phyloP scores from a whole-genome alignment of 2,797 vertebrate genomes.

The Esox lucius region DNA sequence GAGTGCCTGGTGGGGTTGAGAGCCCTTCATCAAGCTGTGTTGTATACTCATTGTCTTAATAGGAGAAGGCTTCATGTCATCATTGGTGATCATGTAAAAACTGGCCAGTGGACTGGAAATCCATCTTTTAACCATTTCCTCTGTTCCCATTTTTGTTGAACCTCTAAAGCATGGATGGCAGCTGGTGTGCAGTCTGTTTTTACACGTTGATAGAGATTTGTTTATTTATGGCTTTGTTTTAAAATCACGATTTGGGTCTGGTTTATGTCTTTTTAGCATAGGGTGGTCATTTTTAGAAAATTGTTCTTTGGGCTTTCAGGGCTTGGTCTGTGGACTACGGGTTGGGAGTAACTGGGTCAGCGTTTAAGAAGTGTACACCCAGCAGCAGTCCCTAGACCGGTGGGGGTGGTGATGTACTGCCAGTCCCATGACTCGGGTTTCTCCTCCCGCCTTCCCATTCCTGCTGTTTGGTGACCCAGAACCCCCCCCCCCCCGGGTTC shows the following conservation, averaged over 20 bases:
- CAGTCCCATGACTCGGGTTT: not conserved
- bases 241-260: not conserved
- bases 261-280: not conserved
- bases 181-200: not conserved
- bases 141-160: not conserved
- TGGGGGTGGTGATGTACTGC: not conserved
- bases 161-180: not conserved
- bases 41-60: not conserved
- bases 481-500: constrained; percentile 10
- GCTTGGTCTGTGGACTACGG: not conserved
- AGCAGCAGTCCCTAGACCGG: not conserved
- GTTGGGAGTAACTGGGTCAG: not conserved
- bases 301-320: not conserved
- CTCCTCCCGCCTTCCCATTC: constrained; percentile 38
- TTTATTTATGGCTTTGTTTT: not conserved
- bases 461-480: constrained; percentile 39
- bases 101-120: not conserved
- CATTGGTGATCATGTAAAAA: not conserved
- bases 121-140: not conserved
- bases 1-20: constrained; percentile 31
- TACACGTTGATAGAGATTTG: not conserved
- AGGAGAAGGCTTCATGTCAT: not conserved
- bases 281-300: not conserved
- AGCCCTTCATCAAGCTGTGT: not conserved
- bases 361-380: not conserved